Base-by-base conservation (phyloP, 2,797 vertebrate species). In the Fundulus diaphanus region DNA sequence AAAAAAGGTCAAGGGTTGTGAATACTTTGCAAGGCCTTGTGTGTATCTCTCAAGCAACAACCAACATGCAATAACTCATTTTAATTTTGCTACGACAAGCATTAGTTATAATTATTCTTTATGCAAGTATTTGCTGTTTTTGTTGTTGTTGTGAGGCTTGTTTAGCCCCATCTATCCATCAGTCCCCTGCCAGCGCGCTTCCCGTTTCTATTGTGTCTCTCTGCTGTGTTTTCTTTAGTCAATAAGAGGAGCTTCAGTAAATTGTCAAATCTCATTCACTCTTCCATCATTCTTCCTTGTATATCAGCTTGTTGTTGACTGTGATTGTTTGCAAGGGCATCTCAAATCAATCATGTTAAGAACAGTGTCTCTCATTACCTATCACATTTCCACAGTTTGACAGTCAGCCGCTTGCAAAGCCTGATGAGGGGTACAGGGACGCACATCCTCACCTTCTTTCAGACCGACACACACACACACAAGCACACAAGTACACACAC, bases 251-350 rank as follows among this genome's bases (percentile, higher is more conserved):
- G 40, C 48, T 70, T 73, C 6, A 54, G 20, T 61, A 69, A 86
- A 74, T 13, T 75, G 51, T 68, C 67, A 54, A 46, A 44, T 66
- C 42, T 78, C 44, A n/a, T 73, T 22, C 5, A 74, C 59, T 49
- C 27, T 24, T 11, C 44, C 72, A 76, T 84, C 63, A 74, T 65
- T 81, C 63, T 69, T 73, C 71, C 72, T 68, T 52, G 65, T 76
- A 73, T 78, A 51, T 81, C 75, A 88, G 72, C 68, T 54, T 83
- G 72, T 73, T 79, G 81, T 84, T 88, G 84, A 88, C 82, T 68
- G 82, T 83, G 37, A 71, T 87, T 69, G 90, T 91, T 92, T 90
- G 82, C 91, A 93, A 93, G 88, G 92, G 72, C 89, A 83, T 87
- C 80, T 87, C 69, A 88, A 92, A 90, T 91, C 86, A 18, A 88